Base-by-base conservation (phyloP, 1,140 invertebrate species). In the Megalopta genalis region DNA sequence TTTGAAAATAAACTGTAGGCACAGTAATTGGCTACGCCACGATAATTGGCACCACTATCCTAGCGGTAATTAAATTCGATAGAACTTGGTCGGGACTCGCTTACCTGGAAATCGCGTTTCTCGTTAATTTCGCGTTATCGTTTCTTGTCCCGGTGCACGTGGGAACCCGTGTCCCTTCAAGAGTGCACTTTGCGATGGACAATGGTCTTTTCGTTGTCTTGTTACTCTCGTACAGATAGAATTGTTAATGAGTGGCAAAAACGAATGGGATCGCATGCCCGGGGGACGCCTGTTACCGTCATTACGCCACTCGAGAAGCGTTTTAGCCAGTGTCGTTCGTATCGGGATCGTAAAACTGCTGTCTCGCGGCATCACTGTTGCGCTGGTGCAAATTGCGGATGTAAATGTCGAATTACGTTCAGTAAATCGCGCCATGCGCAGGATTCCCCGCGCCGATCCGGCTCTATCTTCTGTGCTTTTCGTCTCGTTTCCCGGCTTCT, bases 241-340 rank as follows among this genome's bases (percentile, higher is more conserved):
- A 21, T 52, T 16, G 5, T 52, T 49, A 65, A 70, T 27, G 0
- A 25, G 0, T 25, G 69, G 75, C 71, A 82, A 82, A 84, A 82
- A 75, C 63, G 23, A 80, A 83, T 67, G 67, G 59, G 69, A 82
- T 32, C 69, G 59, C n/a, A 77, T 10, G 59, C 21, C 9, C 37
- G 25, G n/a, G 25, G 25, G 18, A 59, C 27, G 46, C 21, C 14
- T 21, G n/a, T 27, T 49, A 66, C 52, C 57, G 16, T 68, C 39
- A 69, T 64, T 74, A 23, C 27, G 6, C 59, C 57, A 73, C 71
- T 25, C 16, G 32, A 14, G 9, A 42, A 21, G 12, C 52, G 23
- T 60, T 54, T 25, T 16, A 42, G 5, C 37, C 25, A 60, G 18
- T 57, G 27, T 74, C 65, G 39, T 42, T 57, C 32, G 23, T 68